A percentile compares a stretch with the other conserved stretches of the same genome.
phyloP scores from a whole-genome alignment of 2,888 invertebrate species.

The Harmothoe impar region DNA sequence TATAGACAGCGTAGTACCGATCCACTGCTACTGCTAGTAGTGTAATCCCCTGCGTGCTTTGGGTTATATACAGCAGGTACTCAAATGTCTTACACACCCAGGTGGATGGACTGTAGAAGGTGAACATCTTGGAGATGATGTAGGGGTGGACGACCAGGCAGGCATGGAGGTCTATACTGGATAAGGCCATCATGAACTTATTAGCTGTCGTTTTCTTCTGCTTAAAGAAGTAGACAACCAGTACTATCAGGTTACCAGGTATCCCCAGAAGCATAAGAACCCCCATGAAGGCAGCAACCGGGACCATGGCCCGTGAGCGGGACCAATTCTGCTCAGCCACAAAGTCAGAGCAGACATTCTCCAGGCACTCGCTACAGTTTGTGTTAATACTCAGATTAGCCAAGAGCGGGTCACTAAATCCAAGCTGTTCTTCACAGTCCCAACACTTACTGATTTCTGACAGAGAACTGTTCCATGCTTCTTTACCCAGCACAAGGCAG shows the following conservation, averaged over 20 bases:
- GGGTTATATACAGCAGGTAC: background rate
- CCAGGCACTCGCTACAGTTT: background rate
- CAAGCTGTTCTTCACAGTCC: background rate
- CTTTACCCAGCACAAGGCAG: too few species aligned
- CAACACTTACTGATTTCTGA: too few species aligned
- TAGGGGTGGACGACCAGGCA: background rate
- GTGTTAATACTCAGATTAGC: background rate
- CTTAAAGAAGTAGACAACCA: background rate
- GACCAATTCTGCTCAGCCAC: background rate
- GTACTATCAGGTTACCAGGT: background rate
- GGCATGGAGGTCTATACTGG: background rate
- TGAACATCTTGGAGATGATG: constrained; percentile 6
- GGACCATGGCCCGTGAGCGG: background rate
- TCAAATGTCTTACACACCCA: background rate
- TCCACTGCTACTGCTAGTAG: background rate
- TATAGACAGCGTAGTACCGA: background rate
- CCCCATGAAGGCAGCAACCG: background rate
- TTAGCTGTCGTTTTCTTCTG: background rate
- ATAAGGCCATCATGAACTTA: background rate
- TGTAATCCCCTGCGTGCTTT: background rate
- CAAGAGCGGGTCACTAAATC: background rate
- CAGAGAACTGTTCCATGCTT: too few species aligned
- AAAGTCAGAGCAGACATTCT: background rate
- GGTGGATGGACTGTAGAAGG: background rate
- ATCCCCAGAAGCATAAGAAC: background rate